A percentile compares a stretch with the other conserved stretches of the same genome.
Evolutionary conservation across 2,113 vertebrate species (phyloP).

Genomic region (Stegastes partitus): DNA sequence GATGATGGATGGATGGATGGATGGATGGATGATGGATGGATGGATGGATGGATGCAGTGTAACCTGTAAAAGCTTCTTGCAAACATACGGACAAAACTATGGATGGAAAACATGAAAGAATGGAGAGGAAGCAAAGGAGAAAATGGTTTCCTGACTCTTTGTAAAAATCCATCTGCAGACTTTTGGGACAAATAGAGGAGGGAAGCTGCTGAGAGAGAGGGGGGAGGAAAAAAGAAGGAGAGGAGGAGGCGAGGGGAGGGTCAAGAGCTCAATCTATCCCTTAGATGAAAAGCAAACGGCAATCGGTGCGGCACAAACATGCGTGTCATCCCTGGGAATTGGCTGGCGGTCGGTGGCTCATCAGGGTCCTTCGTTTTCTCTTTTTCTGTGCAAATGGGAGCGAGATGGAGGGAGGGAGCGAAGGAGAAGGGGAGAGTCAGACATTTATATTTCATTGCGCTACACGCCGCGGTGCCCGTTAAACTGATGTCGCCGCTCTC

Average conservation of each 20-base stretch:
- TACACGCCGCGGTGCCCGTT: conserved; percentile 50
- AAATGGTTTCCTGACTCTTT: conserved; percentile 15
- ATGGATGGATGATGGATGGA: too few species aligned
- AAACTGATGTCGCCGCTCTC: conserved; percentile 70
- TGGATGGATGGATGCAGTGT: too few species aligned
- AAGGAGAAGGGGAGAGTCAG: conserved; percentile 37
- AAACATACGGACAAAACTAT: not conserved
- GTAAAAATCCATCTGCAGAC: conserved; percentile 33
- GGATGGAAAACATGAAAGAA: not conserved
- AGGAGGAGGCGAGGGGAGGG: conserved; percentile 20
- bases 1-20: too few species aligned
- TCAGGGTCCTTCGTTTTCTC: conserved; percentile 54
- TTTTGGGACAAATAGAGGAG: conserved; percentile 20
- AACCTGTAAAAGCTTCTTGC: not conserved
- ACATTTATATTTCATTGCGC: conserved; percentile 80
- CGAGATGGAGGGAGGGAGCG: conserved; percentile 46
- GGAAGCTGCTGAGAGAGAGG: conserved; percentile 35
- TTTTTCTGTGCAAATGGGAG: conserved; percentile 70
- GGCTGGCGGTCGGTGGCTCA: conserved; percentile 60
- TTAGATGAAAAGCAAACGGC: conserved; percentile 84
- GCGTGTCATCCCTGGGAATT: conserved; percentile 75
- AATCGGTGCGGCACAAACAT: conserved; percentile 76
- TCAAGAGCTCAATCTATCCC: conserved; percentile 74
- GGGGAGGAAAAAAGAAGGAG: conserved; percentile 9
- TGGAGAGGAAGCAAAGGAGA: conserved; percentile 3